Conservation (phyloP, 2,888 invertebrate genomes). For the Cartodere bifasciata region DNA sequence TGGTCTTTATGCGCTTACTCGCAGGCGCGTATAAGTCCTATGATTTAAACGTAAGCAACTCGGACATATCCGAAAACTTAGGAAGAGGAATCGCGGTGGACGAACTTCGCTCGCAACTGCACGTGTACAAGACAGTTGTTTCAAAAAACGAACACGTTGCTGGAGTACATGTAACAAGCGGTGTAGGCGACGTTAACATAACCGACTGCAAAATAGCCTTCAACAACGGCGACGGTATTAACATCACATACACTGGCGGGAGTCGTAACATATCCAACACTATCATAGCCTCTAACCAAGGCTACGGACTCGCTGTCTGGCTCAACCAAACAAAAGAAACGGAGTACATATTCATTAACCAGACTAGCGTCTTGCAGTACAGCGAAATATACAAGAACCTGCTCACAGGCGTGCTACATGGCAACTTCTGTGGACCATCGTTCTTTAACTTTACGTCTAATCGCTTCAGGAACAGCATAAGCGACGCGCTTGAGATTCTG, state of each 20-base stretch:
- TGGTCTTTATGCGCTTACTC: slow-evolving; percentile 66
- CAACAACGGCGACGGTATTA: slow-evolving; percentile 89
- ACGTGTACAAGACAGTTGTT: slow-evolving; percentile 69
- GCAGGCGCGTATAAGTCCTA: slow-evolving; percentile 67
- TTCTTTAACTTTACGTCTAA: slow-evolving; percentile 91
- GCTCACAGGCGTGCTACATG: slow-evolving; percentile 79
- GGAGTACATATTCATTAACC: slow-evolving; percentile 68
- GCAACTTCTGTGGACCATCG: slow-evolving; percentile 80
- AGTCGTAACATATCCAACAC: slow-evolving; percentile 82
- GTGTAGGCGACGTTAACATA: slow-evolving; percentile 88
- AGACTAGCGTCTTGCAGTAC: slow-evolving; percentile 77
- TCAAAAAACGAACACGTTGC: slow-evolving; percentile 82
- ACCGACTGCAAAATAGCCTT: slow-evolving; percentile 81
- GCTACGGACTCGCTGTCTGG: slow-evolving; percentile 84
- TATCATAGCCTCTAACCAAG: slow-evolving; percentile 73
- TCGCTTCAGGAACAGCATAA: slow-evolving; percentile 65
- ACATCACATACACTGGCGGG: slow-evolving; percentile 91
- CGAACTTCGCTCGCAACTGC: slow-evolving; percentile 79
- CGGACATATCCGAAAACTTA: slow-evolving; percentile 75
- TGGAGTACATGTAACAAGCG: slow-evolving; percentile 79
- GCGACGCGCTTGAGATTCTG: slow-evolving; percentile 67
- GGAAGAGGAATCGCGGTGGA: slow-evolving; percentile 93
- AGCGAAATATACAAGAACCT: slow-evolving; percentile 78
- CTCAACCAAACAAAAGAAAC: slow-evolving; percentile 70
- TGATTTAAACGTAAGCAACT: slow-evolving; percentile 78